Evolutionary conservation across 2,113 vertebrate species (phyloP).

Genomic region (Perca flavescens): DNA sequence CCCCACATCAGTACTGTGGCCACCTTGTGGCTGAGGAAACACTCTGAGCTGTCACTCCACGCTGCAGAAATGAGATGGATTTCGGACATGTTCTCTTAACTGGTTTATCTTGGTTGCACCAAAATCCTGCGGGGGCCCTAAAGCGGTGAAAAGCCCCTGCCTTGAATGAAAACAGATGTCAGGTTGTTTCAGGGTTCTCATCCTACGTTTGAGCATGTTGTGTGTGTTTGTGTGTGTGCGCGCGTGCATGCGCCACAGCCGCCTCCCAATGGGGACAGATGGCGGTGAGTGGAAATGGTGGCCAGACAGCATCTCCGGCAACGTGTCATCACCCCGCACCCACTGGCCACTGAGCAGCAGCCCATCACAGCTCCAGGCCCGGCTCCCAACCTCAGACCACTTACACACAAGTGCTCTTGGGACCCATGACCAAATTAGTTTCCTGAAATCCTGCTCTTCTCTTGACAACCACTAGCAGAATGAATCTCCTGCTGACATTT

Average conservation of each 20-base stretch:
- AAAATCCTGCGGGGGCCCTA: slow-evolving; percentile 75
- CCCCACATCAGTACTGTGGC: slow-evolving; percentile 53
- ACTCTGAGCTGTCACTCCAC: slow-evolving; percentile 63
- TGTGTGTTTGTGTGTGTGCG: no score
- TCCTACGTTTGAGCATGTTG: slow-evolving; percentile 67
- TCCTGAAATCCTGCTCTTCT: slow-evolving; percentile 61
- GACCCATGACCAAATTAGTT: slow-evolving; percentile 53
- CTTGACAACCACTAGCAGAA: slow-evolving; percentile 57
- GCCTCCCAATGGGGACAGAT: slow-evolving; percentile 78
- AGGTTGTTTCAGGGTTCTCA: slow-evolving; percentile 71
- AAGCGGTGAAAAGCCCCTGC: slow-evolving; percentile 73
- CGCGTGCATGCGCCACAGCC: slow-evolving; percentile 39
- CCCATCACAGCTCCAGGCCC: slow-evolving; percentile 54
- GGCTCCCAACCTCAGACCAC: slow-evolving; percentile 63
- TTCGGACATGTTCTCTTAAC: slow-evolving; percentile 80
- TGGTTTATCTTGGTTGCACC: slow-evolving; percentile 78
- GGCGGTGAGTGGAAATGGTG: slow-evolving; percentile 71
- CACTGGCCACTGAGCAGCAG: slow-evolving; percentile 64
- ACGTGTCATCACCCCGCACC: slow-evolving; percentile 70
- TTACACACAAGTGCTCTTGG: slow-evolving; percentile 45
- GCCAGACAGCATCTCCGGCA: slow-evolving; percentile 74
- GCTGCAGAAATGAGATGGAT: slow-evolving; percentile 71
- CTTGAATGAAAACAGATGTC: slow-evolving; percentile 83
- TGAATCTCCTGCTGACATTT: slow-evolving; percentile 76
- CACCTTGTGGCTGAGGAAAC: slow-evolving; percentile 57